Evolutionary conservation across 2,888 invertebrate genomes (phyloP), one percentile per base, ranked within the genome.

Genomic region (Lumbricus terrestris): DNA sequence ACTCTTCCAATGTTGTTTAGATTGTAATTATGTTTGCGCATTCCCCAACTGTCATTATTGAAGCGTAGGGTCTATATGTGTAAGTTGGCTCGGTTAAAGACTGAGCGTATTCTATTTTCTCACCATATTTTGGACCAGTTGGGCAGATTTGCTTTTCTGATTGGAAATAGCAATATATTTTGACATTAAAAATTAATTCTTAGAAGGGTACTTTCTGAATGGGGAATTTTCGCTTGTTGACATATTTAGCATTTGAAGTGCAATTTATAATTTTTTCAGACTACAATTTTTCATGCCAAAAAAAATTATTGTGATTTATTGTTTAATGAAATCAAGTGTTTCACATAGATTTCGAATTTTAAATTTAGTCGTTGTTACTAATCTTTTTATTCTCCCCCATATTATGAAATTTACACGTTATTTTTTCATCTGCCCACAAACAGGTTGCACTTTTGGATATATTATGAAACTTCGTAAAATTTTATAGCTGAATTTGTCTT

Each of bases 301-400:
- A n/a, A n/a, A n/a, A n/a, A n/a, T n/a, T n/a, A n/a, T 69, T 69
- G n/a, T 29, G 8, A 13, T 69, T 69, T 8, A 69, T 69, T n/a
- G n/a, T n/a, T 69, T 69, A 29, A 69, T n/a, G 69, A n/a, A 69
- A 8, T 69, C 6, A 69, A 69, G n/a, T 69, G 20, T n/a, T n/a
- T n/a, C 16, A 0, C n/a, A 8, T 1, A n/a, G 16, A n/a, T 69
- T n/a, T n/a, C 0, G 16, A 0, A 69, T 5, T n/a, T n/a, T 8
- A 69, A 47, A 47, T 1, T 47, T 69, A 1, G 23, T 69, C 16
- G n/a, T 47, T 47, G 47, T 47, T 47, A 23, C 47, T 47, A 47
- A 47, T 47, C 47, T 20, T 6, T 47, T 47, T 47, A 20, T 20
- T 47, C 47, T 15, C 3, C 47, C 20, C 47, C 47, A 16, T 20